Evolutionary conservation across 2,888 invertebrate genomes (phyloP).

Genomic region (Petrolisthes manimaculis): DNA sequence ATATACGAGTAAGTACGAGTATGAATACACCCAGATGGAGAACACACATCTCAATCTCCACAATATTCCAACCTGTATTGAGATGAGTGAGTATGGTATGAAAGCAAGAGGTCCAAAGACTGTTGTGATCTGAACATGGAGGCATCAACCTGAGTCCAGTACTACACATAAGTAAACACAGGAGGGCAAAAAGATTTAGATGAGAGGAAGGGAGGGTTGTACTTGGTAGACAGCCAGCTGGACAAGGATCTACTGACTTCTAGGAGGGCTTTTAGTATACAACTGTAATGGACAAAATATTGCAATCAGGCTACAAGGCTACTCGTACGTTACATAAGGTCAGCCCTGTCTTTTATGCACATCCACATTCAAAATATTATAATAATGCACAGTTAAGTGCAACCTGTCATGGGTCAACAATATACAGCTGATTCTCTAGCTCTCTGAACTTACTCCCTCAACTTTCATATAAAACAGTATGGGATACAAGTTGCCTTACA

Average conservation of each 20-base stretch:
- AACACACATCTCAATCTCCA: background rate
- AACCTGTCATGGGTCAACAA: constrained; percentile 12
- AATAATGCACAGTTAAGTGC: constrained; percentile 30
- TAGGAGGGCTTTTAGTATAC: constrained; percentile 59
- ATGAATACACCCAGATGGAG: background rate
- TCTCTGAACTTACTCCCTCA: constrained; percentile 1
- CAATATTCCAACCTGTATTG: background rate
- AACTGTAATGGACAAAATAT: constrained; percentile 58
- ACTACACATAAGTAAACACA: background rate
- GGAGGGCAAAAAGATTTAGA: no score
- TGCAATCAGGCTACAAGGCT: constrained; percentile 58
- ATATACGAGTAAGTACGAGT: background rate
- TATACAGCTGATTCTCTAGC: background rate
- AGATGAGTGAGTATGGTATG: background rate
- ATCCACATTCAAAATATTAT: constrained; percentile 35
- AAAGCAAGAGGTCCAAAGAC: constrained; percentile 1
- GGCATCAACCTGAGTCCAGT: no score
- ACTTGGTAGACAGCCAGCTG: constrained; percentile 57
- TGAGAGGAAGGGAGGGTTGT: constrained; percentile 42
- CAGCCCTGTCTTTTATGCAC: constrained; percentile 46
- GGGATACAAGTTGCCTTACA: background rate
- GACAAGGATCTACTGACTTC: constrained; percentile 57
- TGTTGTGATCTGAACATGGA: no score
- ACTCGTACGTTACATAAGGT: constrained; percentile 48
- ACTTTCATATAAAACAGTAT: constrained; percentile 8